Evolutionary conservation across 2,113 vertebrate species (phyloP).

Genomic region (Chamaetylas fuelleborni): DNA sequence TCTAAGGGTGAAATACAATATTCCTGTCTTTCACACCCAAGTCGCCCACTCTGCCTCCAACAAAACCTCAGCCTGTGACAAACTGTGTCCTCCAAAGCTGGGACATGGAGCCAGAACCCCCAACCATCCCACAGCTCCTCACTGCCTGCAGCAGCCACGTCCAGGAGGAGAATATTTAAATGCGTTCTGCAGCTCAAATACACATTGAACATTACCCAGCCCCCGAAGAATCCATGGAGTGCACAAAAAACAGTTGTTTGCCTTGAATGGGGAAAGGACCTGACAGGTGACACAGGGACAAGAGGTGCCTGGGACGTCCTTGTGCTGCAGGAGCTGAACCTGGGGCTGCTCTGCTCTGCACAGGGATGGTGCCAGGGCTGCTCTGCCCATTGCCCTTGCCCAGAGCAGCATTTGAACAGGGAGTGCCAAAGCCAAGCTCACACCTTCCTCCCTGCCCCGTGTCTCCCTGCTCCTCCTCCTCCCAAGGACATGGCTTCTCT

Average conservation of each 20-base stretch:
- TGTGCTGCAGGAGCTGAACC: background rate
- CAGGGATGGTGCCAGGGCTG: background rate
- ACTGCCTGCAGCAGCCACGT: background rate
- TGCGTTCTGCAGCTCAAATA: background rate
- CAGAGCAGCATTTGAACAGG: background rate
- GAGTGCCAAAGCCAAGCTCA: fast-evolving
- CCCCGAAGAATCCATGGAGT: background rate
- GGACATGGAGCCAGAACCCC: background rate
- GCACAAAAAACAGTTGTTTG: background rate
- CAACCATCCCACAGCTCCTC: background rate
- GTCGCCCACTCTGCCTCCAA: background rate
- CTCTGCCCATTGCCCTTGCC: background rate
- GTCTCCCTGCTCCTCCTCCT: background rate
- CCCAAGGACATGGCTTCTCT: background rate
- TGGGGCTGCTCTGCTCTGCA: background rate
- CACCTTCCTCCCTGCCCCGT: background rate
- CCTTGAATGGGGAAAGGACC: background rate
- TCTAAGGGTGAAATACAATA: background rate
- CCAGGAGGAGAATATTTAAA: background rate
- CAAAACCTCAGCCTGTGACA: background rate
- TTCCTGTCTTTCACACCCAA: background rate
- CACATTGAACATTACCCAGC: background rate
- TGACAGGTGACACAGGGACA: background rate
- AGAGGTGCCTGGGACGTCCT: background rate
- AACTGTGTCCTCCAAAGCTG: fast-evolving